phyloP scores from a whole-genome alignment of 1,140 invertebrate species.

The Drosophila obscura region DNA sequence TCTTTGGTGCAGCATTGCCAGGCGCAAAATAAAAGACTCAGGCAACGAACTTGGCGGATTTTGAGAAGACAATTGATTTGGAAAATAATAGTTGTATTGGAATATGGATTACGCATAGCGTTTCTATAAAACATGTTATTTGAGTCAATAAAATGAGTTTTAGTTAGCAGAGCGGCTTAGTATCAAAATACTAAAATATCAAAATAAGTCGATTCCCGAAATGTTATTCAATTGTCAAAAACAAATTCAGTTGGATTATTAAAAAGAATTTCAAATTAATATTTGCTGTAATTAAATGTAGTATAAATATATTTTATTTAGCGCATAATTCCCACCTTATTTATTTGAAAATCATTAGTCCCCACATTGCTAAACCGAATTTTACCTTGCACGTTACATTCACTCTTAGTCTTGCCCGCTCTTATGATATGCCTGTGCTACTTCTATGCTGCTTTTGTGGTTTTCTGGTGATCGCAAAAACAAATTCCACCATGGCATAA shows the following conservation, averaged over 20 bases:
- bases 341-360: not conserved
- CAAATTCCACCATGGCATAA: constrained; percentile 60
- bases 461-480: constrained; percentile 23
- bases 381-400: constrained; percentile 4
- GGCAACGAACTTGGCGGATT: constrained; percentile 56
- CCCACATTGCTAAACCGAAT: constrained; percentile 2
- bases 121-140: too few species aligned
- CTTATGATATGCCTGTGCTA: constrained; percentile 40
- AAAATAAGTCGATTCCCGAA: too few species aligned
- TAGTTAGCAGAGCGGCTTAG: too few species aligned
- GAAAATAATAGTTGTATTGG: not conserved
- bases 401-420: not conserved
- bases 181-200: too few species aligned
- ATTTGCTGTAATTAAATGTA: too few species aligned
- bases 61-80: not conserved
- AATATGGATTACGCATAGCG: too few species aligned
- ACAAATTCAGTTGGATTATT: too few species aligned
- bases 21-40: constrained; percentile 51
- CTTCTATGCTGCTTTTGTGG: constrained; percentile 42
- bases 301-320: not conserved
- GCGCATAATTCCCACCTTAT: not conserved
- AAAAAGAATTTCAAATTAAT: too few species aligned
- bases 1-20: constrained; percentile 50
- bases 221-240: too few species aligned
- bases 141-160: too few species aligned